These are phyloP conservation scores for Myotis brandtii DNA, from an alignment of 2,113 vertebrate genomes.

Conservation along the genomic window DNA sequence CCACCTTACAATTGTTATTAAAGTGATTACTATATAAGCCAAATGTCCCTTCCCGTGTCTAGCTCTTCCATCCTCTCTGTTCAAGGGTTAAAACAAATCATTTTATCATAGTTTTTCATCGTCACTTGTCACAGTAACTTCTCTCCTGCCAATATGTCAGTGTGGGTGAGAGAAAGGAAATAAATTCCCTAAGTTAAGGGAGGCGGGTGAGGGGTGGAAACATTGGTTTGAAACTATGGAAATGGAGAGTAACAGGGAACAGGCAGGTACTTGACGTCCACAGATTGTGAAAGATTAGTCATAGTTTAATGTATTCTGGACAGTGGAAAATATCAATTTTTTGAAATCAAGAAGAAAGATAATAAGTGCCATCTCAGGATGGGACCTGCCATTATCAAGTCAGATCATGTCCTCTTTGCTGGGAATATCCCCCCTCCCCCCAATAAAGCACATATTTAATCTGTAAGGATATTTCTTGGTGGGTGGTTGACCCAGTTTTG, in stretches of 20 bases:
- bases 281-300: background rate
- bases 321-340: background rate
- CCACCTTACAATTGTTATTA: background rate
- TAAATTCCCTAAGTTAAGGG: background rate
- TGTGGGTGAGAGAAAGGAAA: background rate
- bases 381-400: background rate
- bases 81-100: background rate
- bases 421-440: background rate
- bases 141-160: background rate
- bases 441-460: background rate
- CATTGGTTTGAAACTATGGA: background rate
- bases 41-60: background rate
- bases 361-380: background rate
- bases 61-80: background rate
- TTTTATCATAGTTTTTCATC: background rate
- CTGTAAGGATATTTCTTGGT: background rate
- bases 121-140: background rate
- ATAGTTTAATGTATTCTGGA: background rate
- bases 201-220: background rate
- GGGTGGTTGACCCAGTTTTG: background rate
- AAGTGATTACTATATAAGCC: background rate
- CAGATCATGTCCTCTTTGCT: background rate
- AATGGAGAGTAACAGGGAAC: background rate
- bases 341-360: slow-evolving; percentile 17
- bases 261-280: background rate